phyloP scores from a whole-genome alignment of 1,140 invertebrate species.

The Drosophila melanogaster region DNA sequence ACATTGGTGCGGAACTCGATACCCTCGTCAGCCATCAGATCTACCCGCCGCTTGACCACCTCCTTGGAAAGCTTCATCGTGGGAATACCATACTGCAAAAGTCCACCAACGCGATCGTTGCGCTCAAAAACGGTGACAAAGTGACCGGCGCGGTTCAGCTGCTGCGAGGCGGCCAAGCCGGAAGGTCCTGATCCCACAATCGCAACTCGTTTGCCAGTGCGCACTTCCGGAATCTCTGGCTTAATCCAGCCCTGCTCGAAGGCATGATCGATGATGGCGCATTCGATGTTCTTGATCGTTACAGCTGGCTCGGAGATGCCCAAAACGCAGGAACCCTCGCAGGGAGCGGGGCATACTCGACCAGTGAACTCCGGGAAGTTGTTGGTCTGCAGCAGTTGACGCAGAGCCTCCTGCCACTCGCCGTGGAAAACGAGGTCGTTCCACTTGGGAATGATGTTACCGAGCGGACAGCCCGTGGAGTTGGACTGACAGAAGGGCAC shows the following conservation, averaged over 20 bases:
- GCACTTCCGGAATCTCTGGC: conserved; percentile 87
- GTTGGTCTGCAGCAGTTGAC: conserved; percentile 98
- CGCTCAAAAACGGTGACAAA: conserved; percentile 97
- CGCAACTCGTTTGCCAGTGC: conserved; percentile 95
- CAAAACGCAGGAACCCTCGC: conserved; percentile 98
- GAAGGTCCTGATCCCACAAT: conserved; percentile 98
- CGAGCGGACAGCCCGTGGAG: conserved; percentile 96
- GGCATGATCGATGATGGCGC: conserved; percentile 99
- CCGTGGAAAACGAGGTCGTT: conserved; percentile 98
- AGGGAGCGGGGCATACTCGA: conserved; percentile 98
- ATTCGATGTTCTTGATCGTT: conserved; percentile 99
- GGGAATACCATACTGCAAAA: conserved; percentile 98
- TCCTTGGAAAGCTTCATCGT: conserved; percentile 98
- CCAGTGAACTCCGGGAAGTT: conserved; percentile 99
- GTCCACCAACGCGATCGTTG: conserved; percentile 97
- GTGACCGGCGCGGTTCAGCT: conserved; percentile 96
- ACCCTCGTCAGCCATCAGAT: conserved; percentile 95
- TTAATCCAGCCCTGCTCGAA: conserved; percentile 98
- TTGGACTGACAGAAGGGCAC: conserved; percentile 99
- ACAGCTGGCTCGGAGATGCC: conserved; percentile 98
- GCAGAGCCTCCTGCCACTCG: conserved; percentile 98
- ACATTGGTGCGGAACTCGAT: conserved; percentile 95
- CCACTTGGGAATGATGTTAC: conserved; percentile 99
- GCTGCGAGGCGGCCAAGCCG: conserved; percentile 98
- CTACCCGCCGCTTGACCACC: conserved; percentile 95